Conservation (phyloP, 2,888 invertebrate species). For the Apamea monoglypha region DNA sequence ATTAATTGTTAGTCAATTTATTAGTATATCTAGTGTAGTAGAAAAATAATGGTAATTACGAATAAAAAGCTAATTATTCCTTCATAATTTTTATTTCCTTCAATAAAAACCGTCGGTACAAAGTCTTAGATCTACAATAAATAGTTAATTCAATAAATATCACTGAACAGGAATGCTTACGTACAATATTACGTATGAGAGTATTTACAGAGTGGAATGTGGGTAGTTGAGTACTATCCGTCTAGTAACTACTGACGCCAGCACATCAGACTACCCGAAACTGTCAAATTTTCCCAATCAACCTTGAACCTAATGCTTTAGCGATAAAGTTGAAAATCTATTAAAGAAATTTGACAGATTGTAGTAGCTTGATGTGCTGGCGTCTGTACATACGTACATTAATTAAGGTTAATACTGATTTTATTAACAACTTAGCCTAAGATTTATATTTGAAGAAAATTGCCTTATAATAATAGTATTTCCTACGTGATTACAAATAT, state of each 20-base stretch:
- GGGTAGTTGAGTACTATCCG: constrained; percentile 29
- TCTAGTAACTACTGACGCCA: constrained; percentile 27
- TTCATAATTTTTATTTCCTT: constrained; percentile 58
- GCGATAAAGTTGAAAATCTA: too few species aligned
- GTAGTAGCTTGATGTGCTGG: too few species aligned
- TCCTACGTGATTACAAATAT: constrained; percentile 24
- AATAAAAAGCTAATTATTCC: constrained; percentile 25
- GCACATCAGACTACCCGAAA: too few species aligned
- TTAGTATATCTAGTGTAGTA: background rate
- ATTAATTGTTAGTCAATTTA: too few species aligned
- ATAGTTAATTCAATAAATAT: constrained; percentile 81
- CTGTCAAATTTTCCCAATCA: too few species aligned
- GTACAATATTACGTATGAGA: constrained; percentile 58
- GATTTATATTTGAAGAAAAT: constrained; percentile 30
- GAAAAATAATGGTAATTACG: background rate
- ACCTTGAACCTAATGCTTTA: too few species aligned
- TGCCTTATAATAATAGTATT: background rate
- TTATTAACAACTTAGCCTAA: constrained; percentile 62
- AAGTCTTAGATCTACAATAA: constrained; percentile 80
- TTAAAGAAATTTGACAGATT: too few species aligned
- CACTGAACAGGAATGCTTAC: constrained; percentile 70
- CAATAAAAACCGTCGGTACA: constrained; percentile 74
- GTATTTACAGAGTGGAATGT: constrained; percentile 70
- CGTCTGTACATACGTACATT: constrained; percentile 32
- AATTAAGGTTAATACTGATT: constrained; percentile 73